Evolutionary conservation across 2,888 invertebrate genomes (phyloP).

Genomic region (Cosmopolites sordidus): DNA sequence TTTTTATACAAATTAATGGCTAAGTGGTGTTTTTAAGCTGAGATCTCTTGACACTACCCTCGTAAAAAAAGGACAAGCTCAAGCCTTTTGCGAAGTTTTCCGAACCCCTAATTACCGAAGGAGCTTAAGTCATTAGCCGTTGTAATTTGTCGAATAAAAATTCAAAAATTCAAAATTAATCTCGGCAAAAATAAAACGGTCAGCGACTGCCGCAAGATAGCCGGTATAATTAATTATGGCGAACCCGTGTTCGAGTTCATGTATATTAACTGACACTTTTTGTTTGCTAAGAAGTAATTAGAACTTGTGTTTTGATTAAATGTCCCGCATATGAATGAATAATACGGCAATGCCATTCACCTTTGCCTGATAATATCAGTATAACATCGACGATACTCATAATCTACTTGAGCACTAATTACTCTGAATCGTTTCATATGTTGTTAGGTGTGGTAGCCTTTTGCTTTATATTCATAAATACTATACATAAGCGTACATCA

Average conservation of each 20-base stretch:
- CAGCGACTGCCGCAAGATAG: constrained; percentile 11
- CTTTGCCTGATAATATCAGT: constrained; percentile 34
- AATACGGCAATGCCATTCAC: constrained; percentile 33
- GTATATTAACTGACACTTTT: constrained; percentile 24
- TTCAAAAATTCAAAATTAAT: constrained; percentile 22
- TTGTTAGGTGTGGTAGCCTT: constrained; percentile 33
- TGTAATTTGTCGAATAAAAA: constrained; percentile 20
- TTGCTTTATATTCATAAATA: constrained; percentile 33
- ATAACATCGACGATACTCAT: constrained; percentile 32
- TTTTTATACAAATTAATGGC: too few species aligned
- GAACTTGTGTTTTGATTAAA: constrained; percentile 25
- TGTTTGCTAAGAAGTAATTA: constrained; percentile 27
- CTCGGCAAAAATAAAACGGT: constrained; percentile 18
- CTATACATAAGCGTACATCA: constrained; percentile 26
- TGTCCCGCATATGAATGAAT: constrained; percentile 31
- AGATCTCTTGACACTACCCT: too few species aligned
- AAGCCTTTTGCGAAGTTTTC: too few species aligned
- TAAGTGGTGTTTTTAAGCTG: too few species aligned
- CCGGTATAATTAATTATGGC: constrained; percentile 19
- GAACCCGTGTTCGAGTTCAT: constrained; percentile 21
- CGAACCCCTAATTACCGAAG: background rate
- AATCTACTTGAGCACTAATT: constrained; percentile 34
- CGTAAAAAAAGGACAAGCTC: too few species aligned
- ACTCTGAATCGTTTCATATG: constrained; percentile 35
- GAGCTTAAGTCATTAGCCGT: constrained; percentile 11